Conservation (phyloP, 2,888 invertebrate genomes). For the Chironomus tentans region DNA sequence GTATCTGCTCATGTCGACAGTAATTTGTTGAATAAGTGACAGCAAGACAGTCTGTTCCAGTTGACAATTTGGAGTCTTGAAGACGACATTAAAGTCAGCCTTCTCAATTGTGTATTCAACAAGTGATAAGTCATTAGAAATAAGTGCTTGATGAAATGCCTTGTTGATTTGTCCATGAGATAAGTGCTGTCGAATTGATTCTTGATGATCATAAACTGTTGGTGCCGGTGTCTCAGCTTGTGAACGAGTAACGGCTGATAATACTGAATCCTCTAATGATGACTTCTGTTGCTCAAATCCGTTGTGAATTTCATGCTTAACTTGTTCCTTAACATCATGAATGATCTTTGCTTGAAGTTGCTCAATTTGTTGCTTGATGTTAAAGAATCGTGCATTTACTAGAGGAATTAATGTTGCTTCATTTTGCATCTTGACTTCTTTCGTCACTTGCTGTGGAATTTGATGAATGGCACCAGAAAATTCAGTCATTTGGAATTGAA, state of each 20-base stretch:
- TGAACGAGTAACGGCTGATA: constrained; percentile 52
- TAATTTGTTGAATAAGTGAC: constrained; percentile 88
- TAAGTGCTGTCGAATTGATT: constrained; percentile 60
- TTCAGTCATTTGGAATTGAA: constrained; percentile 39
- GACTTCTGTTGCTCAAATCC: constrained; percentile 52
- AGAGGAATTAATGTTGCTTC: constrained; percentile 10
- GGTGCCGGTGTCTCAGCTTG: constrained; percentile 68
- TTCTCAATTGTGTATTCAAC: constrained; percentile 81
- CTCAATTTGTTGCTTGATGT: constrained; percentile 39
- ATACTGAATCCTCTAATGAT: constrained; percentile 49
- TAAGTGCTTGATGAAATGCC: constrained; percentile 84
- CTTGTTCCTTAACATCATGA: constrained; percentile 38
- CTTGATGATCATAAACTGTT: constrained; percentile 49
- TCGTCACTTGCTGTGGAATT: constrained; percentile 35
- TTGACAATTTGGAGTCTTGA: constrained; percentile 54
- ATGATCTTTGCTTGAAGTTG: constrained; percentile 36
- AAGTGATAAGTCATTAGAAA: constrained; percentile 75
- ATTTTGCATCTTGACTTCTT: constrained; percentile 30
- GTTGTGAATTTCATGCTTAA: constrained; percentile 39
- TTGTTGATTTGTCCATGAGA: constrained; percentile 67
- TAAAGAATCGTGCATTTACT: constrained; percentile 34
- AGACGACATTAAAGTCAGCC: constrained; percentile 70
- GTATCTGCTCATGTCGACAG: constrained; percentile 76
- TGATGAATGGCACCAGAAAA: constrained; percentile 36
- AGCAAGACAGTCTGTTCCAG: constrained; percentile 83